These are phyloP conservation scores for Charadrius vociferus DNA, from an alignment of 2,113 vertebrate genomes.

Conservation along the genomic window DNA sequence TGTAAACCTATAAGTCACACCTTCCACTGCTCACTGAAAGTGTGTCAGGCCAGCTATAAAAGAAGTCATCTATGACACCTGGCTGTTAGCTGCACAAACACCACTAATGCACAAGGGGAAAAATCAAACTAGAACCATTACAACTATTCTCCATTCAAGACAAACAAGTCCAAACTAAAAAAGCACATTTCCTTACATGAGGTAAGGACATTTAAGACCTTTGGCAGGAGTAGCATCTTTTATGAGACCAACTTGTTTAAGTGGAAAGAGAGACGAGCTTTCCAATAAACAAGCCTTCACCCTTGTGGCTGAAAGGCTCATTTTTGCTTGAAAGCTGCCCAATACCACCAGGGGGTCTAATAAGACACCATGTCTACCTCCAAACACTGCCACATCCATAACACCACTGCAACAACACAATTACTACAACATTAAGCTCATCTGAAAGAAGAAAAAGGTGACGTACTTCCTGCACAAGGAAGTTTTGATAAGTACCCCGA, in stretches of 20 bases:
- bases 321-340: background rate
- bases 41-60: background rate
- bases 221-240: background rate
- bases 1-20: background rate
- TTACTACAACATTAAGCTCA: accelerated
- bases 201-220: background rate
- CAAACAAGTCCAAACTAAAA: background rate
- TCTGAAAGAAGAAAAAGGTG: background rate
- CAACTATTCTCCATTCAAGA: background rate
- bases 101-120: too few relatives aligned
- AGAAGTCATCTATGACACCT: background rate
- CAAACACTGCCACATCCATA: too few relatives aligned
- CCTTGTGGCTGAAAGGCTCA: background rate
- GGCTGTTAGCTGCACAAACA: background rate
- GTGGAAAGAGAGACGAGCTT: background rate
- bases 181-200: background rate
- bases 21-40: background rate
- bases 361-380: accelerated
- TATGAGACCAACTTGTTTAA: background rate
- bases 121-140: background rate
- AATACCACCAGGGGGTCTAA: accelerated
- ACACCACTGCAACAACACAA: background rate
- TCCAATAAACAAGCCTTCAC: background rate
- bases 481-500: background rate
- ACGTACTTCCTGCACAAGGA: too few relatives aligned